Percentiles rank a stretch among this genome's conserved stretches.
Evolutionary conservation across 2,797 vertebrate genomes (phyloP).

Genomic region (Rhinoraja longicauda): DNA sequence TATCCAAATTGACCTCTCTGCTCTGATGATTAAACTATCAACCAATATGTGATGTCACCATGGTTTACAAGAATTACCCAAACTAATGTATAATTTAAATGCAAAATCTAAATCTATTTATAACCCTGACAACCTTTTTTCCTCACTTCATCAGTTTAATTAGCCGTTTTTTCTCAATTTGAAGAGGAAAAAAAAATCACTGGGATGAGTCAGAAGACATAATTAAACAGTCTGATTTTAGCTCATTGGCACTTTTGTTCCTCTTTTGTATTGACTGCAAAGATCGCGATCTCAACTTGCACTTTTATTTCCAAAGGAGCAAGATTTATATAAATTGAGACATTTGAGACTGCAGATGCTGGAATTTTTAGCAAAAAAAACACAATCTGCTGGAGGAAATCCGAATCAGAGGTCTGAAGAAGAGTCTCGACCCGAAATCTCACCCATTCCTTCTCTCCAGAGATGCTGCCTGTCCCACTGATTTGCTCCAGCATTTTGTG

Average conservation of each 20-base stretch:
- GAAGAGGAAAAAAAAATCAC: conserved; percentile 23
- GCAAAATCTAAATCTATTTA: conserved; percentile 32
- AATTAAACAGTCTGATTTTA: conserved; percentile 35
- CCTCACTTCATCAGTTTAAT: conserved; percentile 37
- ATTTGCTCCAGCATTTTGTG: too few relatives aligned
- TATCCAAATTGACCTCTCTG: not conserved
- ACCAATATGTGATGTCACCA: not conserved
- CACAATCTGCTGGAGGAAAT: too few relatives aligned
- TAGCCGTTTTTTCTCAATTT: conserved; percentile 29
- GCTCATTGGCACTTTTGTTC: conserved; percentile 33
- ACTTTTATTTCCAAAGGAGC: not conserved
- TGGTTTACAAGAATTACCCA: conserved; percentile 26
- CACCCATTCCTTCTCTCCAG: too few relatives aligned
- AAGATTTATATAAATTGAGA: not conserved
- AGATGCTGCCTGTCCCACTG: too few relatives aligned
- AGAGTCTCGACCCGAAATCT: too few relatives aligned
- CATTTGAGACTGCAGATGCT: too few relatives aligned
- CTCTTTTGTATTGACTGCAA: not conserved
- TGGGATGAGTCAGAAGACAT: conserved; percentile 15
- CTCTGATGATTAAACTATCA: conserved; percentile 11
- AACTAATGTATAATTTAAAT: conserved; percentile 25
- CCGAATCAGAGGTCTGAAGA: too few relatives aligned
- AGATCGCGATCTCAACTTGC: not conserved
- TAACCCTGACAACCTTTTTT: conserved; percentile 22
- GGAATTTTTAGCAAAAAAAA: too few relatives aligned